A percentile compares a stretch with the other conserved stretches of the same genome.
Evolutionary conservation across 2,888 invertebrate genomes (phyloP).

Genomic region (Aradus depressus): DNA sequence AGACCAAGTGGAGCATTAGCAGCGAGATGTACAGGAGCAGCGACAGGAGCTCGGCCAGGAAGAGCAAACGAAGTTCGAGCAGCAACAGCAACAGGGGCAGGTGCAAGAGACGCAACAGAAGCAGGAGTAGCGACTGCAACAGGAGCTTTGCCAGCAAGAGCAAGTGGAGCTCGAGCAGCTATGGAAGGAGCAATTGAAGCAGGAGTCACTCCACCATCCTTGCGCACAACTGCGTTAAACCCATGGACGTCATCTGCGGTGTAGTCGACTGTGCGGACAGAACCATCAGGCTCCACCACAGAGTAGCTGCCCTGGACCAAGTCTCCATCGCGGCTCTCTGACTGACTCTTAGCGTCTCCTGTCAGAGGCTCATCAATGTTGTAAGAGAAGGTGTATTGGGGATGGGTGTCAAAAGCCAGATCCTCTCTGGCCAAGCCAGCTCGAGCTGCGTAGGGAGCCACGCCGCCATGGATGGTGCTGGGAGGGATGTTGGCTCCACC

Average conservation of each 20-base stretch:
- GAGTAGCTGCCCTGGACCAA: constrained; percentile 28
- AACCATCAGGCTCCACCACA: constrained; percentile 9
- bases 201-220: background rate
- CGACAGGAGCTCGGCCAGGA: background rate
- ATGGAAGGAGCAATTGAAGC: background rate
- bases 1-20: constrained; percentile 2
- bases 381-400: constrained; percentile 30
- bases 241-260: constrained; percentile 11
- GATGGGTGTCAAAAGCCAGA: constrained; percentile 26
- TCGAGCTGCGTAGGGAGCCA: too few species aligned
- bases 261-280: constrained; percentile 7
- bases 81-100: background rate
- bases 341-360: constrained; percentile 29
- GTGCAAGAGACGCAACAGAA: background rate
- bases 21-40: background rate
- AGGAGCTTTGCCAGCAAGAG: background rate
- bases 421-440: background rate
- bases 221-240: constrained; percentile 11
- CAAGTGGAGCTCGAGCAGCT: constrained; percentile 2
- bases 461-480: too few species aligned
- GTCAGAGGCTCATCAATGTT: constrained; percentile 28
- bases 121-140: background rate
- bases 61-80: too few species aligned
- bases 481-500: too few species aligned
- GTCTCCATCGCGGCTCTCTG: constrained; percentile 29